Evolutionary conservation across 2,888 invertebrate species (phyloP), one percentile per base, ranked within the genome.

Genomic region (Alloplasta piceator): DNA sequence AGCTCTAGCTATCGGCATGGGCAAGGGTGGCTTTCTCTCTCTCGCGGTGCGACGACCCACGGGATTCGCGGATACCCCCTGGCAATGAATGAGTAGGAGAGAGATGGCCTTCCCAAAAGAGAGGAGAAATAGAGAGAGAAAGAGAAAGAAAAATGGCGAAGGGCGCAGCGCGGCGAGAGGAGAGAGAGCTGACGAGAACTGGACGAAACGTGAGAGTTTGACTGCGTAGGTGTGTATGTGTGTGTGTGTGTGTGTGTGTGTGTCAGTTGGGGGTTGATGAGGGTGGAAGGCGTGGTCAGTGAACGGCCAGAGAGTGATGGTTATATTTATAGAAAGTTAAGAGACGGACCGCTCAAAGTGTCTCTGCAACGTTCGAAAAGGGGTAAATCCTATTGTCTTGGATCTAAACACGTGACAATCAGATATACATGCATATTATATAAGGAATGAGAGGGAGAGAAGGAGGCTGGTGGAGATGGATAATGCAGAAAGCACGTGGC

Each of bases 291-390:
- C 81, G 81, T 81, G 81, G 81, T 60, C 81, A 82, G 78, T 63
- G 66, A 70, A 61, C 87, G 87, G 86, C 87, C 89, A 88, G 78
- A 87, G 87, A 86, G 86, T 86, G 70, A 74, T 66, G 88, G 89
- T 87, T 90, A 89, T 87, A 78, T 87, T 56, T 73, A 72, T 66
- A 81, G 73, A 60, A 68, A 67, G 72, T 86, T 88, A 86, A 90
- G 87, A 26, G 26, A 39, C 63, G 61, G 52, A 61, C 64, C 64
- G 74, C 67, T 39, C 56, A n/a, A n/a, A n/a, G 61, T 61, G 56
- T 80, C 67, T 64, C 56, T 60, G 56, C 73, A 73, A 73, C 55
- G 52, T 63, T 66, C 48, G 58, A 67, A 56, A 64, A 41, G 48
- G 55, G 71, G 46, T 79, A 39, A 48, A 48, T 71, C 36, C 56